A percentile compares a stretch with the other conserved stretches of the same genome.
Conservation (phyloP, 2,888 invertebrate species). For the Tipula lateralis region DNA sequence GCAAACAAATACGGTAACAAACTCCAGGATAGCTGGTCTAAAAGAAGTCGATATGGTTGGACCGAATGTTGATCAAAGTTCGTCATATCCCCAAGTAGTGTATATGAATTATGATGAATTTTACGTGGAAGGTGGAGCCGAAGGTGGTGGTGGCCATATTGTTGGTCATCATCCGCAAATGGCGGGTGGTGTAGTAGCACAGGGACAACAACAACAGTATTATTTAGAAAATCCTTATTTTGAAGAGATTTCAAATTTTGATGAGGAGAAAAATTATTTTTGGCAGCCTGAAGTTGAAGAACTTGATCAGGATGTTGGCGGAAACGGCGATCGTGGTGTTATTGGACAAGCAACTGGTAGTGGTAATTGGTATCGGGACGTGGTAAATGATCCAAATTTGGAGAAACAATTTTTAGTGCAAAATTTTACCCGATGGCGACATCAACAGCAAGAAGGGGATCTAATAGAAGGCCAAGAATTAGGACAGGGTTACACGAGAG, state of each 20-base stretch:
- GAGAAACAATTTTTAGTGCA: constrained; percentile 27
- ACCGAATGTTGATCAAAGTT: constrained; percentile 58
- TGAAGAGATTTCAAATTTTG: constrained; percentile 29
- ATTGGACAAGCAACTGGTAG: background rate
- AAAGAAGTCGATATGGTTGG: constrained; percentile 57
- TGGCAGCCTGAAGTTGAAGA: constrained; percentile 28
- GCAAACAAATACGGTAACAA: constrained; percentile 20
- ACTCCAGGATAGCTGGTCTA: constrained; percentile 41
- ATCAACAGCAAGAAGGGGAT: constrained; percentile 25
- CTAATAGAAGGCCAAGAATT: background rate
- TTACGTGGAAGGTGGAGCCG: constrained; percentile 26
- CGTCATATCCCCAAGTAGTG: constrained; percentile 37
- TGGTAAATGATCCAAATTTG: constrained; percentile 26
- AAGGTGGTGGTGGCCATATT: background rate
- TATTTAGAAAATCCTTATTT: constrained; percentile 29
- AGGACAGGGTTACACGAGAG: background rate
- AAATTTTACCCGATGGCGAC: constrained; percentile 28
- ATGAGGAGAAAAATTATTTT: constrained; percentile 29
- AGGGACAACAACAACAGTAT: constrained; percentile 19
- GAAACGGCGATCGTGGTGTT: background rate
- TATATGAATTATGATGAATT: constrained; percentile 28
- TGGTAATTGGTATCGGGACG: constrained; percentile 26
- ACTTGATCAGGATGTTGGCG: background rate
- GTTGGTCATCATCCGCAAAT: constrained; percentile 27
- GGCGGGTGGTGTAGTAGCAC: background rate